Conservation (phyloP, 2,888 invertebrate genomes). For the Zootermopsis nevadensis region DNA sequence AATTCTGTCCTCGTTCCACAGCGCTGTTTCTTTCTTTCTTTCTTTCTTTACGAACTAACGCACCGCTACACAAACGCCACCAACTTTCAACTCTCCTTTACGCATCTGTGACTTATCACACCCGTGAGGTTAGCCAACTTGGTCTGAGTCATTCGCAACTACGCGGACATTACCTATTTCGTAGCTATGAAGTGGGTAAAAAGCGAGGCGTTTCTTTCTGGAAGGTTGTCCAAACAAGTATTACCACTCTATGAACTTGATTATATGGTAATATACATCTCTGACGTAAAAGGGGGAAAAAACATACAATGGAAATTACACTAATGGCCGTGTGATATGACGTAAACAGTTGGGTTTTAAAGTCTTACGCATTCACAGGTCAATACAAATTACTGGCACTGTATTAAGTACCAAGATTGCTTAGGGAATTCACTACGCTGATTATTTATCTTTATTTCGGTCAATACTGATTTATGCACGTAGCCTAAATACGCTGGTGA, state of each 20-base stretch:
- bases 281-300: not conserved
- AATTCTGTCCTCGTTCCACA: conserved; percentile 31
- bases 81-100: not conserved
- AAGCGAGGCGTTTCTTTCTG: not conserved
- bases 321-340: too few species aligned
- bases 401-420: too few species aligned
- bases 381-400: too few species aligned
- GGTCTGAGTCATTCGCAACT: not conserved
- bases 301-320: not conserved
- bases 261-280: not conserved
- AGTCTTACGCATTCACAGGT: too few species aligned
- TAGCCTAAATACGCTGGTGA: too few species aligned
- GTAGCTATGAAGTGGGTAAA: not conserved
- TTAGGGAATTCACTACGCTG: too few species aligned
- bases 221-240: not conserved
- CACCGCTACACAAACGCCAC: not conserved
- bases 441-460: too few species aligned
- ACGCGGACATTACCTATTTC: not conserved
- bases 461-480: too few species aligned
- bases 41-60: not conserved
- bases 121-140: not conserved
- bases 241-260: not conserved
- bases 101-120: not conserved
- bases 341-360: too few species aligned
- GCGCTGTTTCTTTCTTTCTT: not conserved